Evolutionary conservation across 1,140 invertebrate genomes (phyloP).

Genomic region (Eufriesea mexicana): DNA sequence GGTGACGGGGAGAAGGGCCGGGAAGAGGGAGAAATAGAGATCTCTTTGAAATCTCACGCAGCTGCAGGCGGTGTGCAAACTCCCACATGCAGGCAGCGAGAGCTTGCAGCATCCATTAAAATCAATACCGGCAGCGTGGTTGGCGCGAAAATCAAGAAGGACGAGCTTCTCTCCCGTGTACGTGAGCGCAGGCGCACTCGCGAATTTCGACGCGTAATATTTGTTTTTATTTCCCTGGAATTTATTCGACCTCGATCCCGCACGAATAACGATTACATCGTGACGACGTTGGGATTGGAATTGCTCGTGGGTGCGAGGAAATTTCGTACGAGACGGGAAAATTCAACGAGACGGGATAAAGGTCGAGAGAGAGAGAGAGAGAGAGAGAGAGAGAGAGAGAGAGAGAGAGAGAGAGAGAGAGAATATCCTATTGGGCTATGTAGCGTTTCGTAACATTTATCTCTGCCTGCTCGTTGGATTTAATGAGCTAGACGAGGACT

Average conservation of each 20-base stretch:
- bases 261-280: too few species aligned
- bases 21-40: neutral
- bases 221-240: neutral
- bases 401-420: too few species aligned
- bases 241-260: neutral
- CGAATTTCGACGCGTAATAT: neutral
- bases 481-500: conserved; percentile 4
- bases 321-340: too few species aligned
- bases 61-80: conserved; percentile 32
- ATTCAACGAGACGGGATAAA: too few species aligned
- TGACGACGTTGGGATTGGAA: neutral
- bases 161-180: conserved; percentile 20
- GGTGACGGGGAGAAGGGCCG: neutral
- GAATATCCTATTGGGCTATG: neutral
- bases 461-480: neutral
- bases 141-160: conserved; percentile 68
- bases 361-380: too few species aligned
- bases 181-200: conserved; percentile 23
- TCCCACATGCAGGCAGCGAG: conserved; percentile 45
- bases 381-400: too few species aligned
- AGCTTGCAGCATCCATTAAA: conserved; percentile 74
- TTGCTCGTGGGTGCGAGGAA: neutral
- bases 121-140: conserved; percentile 72
- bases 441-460: neutral
- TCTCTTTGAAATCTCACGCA: conserved; percentile 29